A percentile compares a stretch with the other conserved stretches of the same genome.
Evolutionary conservation across 1,140 invertebrate genomes (phyloP).

Genomic region (Drosophila athabasca): DNA sequence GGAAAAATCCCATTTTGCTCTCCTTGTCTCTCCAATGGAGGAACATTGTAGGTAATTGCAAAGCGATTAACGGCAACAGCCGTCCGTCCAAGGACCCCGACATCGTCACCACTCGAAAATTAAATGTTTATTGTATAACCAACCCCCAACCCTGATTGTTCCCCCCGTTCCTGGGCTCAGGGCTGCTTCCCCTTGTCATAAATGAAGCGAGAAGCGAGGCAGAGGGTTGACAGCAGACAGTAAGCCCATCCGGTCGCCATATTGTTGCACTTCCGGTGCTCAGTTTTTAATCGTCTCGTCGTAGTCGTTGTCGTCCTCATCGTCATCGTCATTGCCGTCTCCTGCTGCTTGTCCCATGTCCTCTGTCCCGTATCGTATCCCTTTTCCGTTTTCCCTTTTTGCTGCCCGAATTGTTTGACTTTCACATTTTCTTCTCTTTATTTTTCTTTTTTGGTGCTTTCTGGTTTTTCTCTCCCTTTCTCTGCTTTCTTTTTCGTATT

Average conservation of each 20-base stretch:
- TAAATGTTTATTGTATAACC: slow-evolving; percentile 79
- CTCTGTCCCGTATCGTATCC: slow-evolving; percentile 4
- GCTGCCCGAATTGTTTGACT: slow-evolving; percentile 60
- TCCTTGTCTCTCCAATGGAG: neutral
- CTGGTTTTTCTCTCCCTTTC: slow-evolving; percentile 11
- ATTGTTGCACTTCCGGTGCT: slow-evolving; percentile 80
- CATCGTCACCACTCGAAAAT: slow-evolving; percentile 62
- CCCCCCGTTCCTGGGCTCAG: slow-evolving; percentile 1
- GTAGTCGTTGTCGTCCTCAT: slow-evolving; percentile 14
- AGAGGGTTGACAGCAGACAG: slow-evolving; percentile 59
- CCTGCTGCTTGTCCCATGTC: too few relatives aligned
- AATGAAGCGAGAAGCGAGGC: slow-evolving; percentile 9
- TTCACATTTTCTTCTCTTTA: slow-evolving; percentile 39
- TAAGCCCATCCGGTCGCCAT: slow-evolving; percentile 77
- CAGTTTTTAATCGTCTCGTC: slow-evolving; percentile 76
- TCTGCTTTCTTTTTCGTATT: slow-evolving; percentile 2
- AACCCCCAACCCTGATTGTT: slow-evolving; percentile 17
- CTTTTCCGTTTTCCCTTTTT: slow-evolving; percentile 21
- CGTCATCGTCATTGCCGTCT: too few relatives aligned
- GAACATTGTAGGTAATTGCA: slow-evolving; percentile 77
- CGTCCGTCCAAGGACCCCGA: slow-evolving; percentile 50
- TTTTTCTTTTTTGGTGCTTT: too few relatives aligned
- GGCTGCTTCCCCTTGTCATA: slow-evolving; percentile 21
- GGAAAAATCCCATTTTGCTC: slow-evolving; percentile 27
- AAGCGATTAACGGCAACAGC: slow-evolving; percentile 74